These are phyloP conservation scores for Conus betulinus DNA, from an alignment of 1,140 invertebrate species.

Conservation along the genomic window DNA sequence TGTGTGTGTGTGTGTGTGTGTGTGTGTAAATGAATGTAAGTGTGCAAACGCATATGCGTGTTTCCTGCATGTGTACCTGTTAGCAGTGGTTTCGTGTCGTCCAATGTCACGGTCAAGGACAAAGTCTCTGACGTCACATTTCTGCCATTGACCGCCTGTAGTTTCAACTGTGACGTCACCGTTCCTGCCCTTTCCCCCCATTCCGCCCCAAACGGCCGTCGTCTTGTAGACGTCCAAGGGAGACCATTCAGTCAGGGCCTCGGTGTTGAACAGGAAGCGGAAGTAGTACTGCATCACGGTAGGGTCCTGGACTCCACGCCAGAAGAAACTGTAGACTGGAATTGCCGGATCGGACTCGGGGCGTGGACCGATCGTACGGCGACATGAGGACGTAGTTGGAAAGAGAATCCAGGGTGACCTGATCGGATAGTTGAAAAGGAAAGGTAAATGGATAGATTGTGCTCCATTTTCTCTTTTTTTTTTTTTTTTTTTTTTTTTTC, in stretches of 20 bases:
- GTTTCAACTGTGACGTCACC: background rate
- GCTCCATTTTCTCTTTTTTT: too few species aligned
- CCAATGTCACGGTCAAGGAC: conserved; percentile 19
- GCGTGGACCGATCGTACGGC: background rate
- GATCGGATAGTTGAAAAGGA: background rate
- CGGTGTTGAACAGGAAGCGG: background rate
- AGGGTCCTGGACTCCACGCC: background rate
- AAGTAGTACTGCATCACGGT: background rate
- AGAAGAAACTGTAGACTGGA: conserved; percentile 13
- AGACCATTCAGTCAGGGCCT: background rate
- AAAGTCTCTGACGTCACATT: conserved; percentile 11
- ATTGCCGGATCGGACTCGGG: background rate
- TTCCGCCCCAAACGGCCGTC: background rate
- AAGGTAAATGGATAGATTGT: background rate
- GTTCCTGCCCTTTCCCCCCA: background rate
- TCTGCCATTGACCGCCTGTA: conserved; percentile 21
- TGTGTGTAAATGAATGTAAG: too few species aligned
- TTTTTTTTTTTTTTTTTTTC: too few species aligned
- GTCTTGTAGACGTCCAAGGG: background rate
- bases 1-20: too few species aligned
- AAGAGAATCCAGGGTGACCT: background rate
- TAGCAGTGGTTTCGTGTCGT: conserved; percentile 12
- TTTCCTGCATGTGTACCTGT: conserved; percentile 16
- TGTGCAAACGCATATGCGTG: too few species aligned
- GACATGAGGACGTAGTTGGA: conserved; percentile 20